Evolutionary conservation across 2,888 invertebrate species (phyloP), one percentile per base, ranked within the genome.

Genomic region (Spilarctia lutea): DNA sequence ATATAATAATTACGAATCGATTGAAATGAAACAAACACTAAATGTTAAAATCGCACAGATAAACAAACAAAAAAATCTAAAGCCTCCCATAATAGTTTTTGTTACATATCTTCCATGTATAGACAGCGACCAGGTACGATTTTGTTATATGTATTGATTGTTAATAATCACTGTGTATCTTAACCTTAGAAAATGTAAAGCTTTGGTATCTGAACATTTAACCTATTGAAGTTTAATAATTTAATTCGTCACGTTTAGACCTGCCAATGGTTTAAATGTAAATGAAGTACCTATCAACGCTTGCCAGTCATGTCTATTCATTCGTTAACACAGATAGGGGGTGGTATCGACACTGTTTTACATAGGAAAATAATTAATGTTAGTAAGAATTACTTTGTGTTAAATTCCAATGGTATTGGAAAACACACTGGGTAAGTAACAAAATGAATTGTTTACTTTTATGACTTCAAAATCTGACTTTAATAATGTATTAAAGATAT

Each of bases 221-320:
- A 30, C 60, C 16, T 30, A 63, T 63, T 18, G 4, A 30, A 63
- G 63, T 30, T 13, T 0, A 30, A 63, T 63, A 63, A 63, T 30
- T 63, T 30, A 18, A 63, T 63, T 63, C 63, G 2, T 18, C 30
- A 63, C 27, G 18, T 18, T 16, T 30, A 30, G 16, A 68, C 27
- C 13, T 13, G 60, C n/a, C 27, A 30, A 63, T 63, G 30, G 18
- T 30, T 63, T 63, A 27, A 16, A 60, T 60, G 27, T 60, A 60
- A 60, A 27, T 60, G 60, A 60, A 60, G 60, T 60, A 16, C 27
- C 27, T 27, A 60, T 27, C 27, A n/a, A 27, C 60, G 60, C 27
- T 60, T 60, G 60, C 60, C 60, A 60, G 27, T 60, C 60, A 60
- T 60, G 60, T 60, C 60, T 27, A 48, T n/a, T 56, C 52, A 30